phyloP scores from a whole-genome alignment of 2,797 vertebrate species.

The Etheostoma perlongum region DNA sequence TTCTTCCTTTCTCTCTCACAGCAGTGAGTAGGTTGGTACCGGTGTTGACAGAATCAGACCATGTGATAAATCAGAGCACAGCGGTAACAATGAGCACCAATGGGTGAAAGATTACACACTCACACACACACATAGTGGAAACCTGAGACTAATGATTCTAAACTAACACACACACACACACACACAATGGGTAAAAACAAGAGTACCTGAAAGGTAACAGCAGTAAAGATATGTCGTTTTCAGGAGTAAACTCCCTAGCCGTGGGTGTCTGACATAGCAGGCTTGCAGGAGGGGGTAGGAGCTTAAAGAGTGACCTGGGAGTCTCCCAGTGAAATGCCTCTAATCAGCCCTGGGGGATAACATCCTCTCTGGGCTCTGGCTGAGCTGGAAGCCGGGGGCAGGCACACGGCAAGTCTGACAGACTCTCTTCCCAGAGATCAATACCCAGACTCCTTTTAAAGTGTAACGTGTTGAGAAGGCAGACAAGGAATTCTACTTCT shows the following conservation, averaged over 20 bases:
- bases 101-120: conserved; percentile 57
- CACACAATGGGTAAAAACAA: conserved; percentile 31
- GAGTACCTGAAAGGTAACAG: conserved; percentile 52
- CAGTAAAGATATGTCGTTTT: conserved; percentile 24
- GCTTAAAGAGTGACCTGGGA: conserved; percentile 80
- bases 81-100: conserved; percentile 62
- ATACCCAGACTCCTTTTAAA: conserved; percentile 80
- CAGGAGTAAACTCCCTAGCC: conserved; percentile 42
- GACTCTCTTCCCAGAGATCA: conserved; percentile 79
- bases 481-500: conserved; percentile 77
- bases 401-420: conserved; percentile 74
- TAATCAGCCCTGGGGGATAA: conserved; percentile 83
- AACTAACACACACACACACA: conserved; percentile 16
- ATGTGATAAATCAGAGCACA: conserved; percentile 76
- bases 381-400: conserved; percentile 72
- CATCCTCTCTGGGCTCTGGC: conserved; percentile 78
- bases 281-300: conserved; percentile 55
- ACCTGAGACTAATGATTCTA: conserved; percentile 46
- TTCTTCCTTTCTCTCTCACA: conserved; percentile 37
- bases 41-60: conserved; percentile 77
- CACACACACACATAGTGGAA: conserved; percentile 28
- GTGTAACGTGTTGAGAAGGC: conserved; percentile 77
- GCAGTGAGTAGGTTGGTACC: conserved; percentile 44
- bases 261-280: conserved; percentile 64
- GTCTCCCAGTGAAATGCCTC: conserved; percentile 80